Evolutionary conservation across 2,113 vertebrate species (phyloP).

Genomic region (Sus scrofa): DNA sequence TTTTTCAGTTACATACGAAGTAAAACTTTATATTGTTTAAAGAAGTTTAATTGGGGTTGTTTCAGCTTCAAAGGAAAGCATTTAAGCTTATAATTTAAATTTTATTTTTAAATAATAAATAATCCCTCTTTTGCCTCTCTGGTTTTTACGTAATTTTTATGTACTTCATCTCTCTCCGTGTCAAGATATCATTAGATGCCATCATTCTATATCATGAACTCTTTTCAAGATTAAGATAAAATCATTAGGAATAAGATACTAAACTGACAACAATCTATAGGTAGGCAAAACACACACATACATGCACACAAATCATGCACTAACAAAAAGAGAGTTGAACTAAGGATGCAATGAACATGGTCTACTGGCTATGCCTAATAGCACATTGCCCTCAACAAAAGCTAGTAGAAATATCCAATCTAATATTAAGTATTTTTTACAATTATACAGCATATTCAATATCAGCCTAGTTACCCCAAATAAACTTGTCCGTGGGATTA

Average conservation of each 20-base stretch:
- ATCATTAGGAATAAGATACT: not conserved
- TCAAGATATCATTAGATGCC: not conserved
- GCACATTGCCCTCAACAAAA: not conserved
- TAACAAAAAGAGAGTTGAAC: not conserved
- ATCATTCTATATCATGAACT: not conserved
- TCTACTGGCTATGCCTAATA: not conserved
- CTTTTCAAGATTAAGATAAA: not conserved
- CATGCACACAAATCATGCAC: rapidly evolving
- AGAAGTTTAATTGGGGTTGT: not conserved
- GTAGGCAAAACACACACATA: not conserved
- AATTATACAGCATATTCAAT: not conserved
- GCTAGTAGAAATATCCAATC: not conserved
- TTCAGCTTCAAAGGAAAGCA: not conserved
- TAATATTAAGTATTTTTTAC: not conserved
- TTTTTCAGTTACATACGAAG: not conserved
- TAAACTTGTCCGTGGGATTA: not conserved
- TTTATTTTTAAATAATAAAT: conserved; percentile 37
- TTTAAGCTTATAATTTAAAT: not conserved
- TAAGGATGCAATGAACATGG: not conserved
- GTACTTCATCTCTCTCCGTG: not conserved
- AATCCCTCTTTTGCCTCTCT: not conserved
- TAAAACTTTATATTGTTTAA: not conserved
- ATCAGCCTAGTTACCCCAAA: not conserved
- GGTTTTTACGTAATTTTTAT: not conserved
- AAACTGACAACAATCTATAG: rapidly evolving